phyloP scores from a whole-genome alignment of 2,888 invertebrate species.

The Xylota segnis region DNA sequence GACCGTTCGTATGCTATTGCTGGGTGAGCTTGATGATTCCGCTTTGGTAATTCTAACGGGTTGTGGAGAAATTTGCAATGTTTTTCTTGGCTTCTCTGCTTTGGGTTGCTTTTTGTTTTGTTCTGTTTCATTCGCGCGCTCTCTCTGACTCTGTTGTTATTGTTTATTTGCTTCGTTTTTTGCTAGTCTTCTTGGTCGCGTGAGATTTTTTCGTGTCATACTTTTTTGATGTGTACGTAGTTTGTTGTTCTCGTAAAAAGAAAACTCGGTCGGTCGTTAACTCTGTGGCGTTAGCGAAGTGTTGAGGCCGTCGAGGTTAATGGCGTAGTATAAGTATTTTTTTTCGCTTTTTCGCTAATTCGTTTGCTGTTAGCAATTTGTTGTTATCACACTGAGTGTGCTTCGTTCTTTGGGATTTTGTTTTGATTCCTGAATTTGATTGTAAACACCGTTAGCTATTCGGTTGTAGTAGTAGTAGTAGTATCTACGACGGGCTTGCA shows the following conservation, averaged over 20 bases:
- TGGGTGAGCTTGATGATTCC: conserved; percentile 27
- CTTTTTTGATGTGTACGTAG: conserved; percentile 53
- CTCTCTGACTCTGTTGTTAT: conserved; percentile 44
- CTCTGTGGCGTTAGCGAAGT: conserved; percentile 42
- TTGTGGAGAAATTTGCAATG: conserved; percentile 66
- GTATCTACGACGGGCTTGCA: background rate
- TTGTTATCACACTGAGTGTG: conserved; percentile 31
- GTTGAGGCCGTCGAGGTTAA: conserved; percentile 30
- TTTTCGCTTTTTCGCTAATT: conserved; percentile 25
- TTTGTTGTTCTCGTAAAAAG: conserved; percentile 60
- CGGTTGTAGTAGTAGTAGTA: no score
- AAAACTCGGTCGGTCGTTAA: conserved; percentile 72
- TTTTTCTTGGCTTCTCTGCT: conserved; percentile 50
- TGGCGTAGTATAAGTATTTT: conserved; percentile 27
- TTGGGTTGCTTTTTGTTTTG: conserved; percentile 33
- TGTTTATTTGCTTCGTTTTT: conserved; percentile 53
- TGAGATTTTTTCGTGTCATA: conserved; percentile 52
- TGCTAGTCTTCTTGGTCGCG: conserved; percentile 35
- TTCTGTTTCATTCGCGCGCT: conserved; percentile 31
- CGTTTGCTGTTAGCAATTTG: conserved; percentile 36
- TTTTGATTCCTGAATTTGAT: conserved; percentile 54
- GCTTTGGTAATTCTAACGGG: conserved; percentile 62
- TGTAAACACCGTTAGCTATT: conserved; percentile 32
- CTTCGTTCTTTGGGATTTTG: conserved; percentile 47
- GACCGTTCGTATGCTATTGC: background rate